Conservation (phyloP, 2,888 invertebrate genomes). For the Papilio gigon region DNA sequence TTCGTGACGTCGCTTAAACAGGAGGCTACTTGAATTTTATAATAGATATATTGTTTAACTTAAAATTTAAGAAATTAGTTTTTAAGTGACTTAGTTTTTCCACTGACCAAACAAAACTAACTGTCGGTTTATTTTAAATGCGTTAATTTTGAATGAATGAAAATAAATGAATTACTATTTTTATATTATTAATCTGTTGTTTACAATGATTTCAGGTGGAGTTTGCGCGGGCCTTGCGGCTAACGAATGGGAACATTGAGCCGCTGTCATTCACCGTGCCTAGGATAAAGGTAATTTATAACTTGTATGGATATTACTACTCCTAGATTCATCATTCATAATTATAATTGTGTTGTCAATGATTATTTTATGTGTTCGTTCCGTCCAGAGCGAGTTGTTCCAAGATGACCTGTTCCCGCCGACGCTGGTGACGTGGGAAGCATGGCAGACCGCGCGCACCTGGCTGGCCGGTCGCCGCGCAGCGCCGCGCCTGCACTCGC, state of each 20-base stretch:
- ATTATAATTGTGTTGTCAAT: not conserved
- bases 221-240: slow-evolving; percentile 95
- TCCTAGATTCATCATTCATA: not conserved
- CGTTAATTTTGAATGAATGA: no score
- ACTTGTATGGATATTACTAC: slow-evolving; percentile 7
- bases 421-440: slow-evolving; percentile 93
- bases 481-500: slow-evolving; percentile 84
- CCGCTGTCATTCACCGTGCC: slow-evolving; percentile 97
- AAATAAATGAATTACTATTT: no score
- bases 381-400: slow-evolving; percentile 92
- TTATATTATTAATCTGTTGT: not conserved
- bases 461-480: slow-evolving; percentile 90
- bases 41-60: no score
- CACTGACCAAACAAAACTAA: no score
- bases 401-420: slow-evolving; percentile 99
- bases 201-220: slow-evolving; percentile 88
- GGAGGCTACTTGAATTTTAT: no score
- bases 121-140: no score
- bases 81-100: not conserved
- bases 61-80: not conserved
- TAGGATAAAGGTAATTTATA: slow-evolving; percentile 89
- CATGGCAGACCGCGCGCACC: slow-evolving; percentile 86
- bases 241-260: slow-evolving; percentile 96
- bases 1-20: no score
- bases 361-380: not conserved